Percentiles rank a stretch among this genome's conserved stretches.
These are phyloP conservation scores for Ranitomeya imitator DNA, from an alignment of 2,113 vertebrate genomes.

Conservation along the genomic window DNA sequence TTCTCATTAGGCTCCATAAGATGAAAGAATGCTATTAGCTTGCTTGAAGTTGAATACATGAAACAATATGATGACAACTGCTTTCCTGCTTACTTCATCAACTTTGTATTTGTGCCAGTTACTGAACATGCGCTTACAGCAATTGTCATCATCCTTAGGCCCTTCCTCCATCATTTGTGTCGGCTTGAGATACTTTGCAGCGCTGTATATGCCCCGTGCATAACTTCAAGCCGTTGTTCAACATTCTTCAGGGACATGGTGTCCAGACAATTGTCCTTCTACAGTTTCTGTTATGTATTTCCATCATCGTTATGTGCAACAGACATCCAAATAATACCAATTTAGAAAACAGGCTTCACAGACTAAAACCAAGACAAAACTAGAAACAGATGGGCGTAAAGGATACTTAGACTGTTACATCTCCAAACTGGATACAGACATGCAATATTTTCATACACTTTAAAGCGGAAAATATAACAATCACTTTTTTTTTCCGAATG, in stretches of 20 bases:
- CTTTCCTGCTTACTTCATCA: neutral
- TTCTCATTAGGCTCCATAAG: neutral
- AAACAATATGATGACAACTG: neutral
- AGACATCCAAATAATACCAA: neutral
- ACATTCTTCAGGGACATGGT: conserved; percentile 29
- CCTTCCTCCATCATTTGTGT: neutral
- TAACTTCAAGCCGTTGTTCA: conserved; percentile 13
- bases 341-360: neutral
- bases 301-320: neutral
- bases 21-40: neutral
- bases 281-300: neutral
- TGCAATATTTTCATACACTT: neutral
- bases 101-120: neutral
- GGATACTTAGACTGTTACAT: neutral
- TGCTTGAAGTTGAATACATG: neutral
- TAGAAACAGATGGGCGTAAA: neutral
- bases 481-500: neutral
- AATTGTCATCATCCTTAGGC: neutral
- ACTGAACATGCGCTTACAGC: conserved; percentile 8
- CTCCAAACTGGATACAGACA: neutral
- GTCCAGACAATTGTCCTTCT: conserved; percentile 16
- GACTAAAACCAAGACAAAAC: neutral
- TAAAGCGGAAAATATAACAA: neutral
- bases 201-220: neutral
- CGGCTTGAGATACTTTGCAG: neutral